A percentile compares a stretch with the other conserved stretches of the same genome.
These are phyloP conservation scores for Sphaerophoria rueppellii DNA, from an alignment of 2,888 invertebrate species.

Conservation along the genomic window DNA sequence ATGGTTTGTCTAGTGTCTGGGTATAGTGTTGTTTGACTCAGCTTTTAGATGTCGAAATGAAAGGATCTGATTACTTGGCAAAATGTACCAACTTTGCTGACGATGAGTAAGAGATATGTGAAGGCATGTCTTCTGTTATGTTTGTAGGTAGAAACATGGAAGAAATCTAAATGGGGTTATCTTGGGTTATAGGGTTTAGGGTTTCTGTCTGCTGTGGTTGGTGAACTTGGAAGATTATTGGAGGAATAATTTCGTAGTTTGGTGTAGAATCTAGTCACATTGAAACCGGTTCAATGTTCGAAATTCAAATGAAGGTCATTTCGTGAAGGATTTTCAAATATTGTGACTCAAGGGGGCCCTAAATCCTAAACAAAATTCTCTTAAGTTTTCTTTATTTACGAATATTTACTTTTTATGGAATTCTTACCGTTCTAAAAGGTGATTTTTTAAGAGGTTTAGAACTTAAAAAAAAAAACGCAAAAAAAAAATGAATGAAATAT, in stretches of 20 bases:
- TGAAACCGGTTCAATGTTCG: slow-evolving; percentile 34
- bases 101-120: slow-evolving; percentile 45
- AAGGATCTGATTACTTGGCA: slow-evolving; percentile 69
- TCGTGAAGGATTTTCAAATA: background rate
- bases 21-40: slow-evolving; percentile 28
- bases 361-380: no score
- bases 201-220: slow-evolving; percentile 38
- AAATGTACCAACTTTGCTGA: slow-evolving; percentile 5
- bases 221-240: background rate
- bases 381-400: no score
- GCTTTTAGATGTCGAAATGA: slow-evolving; percentile 18
- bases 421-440: no score
- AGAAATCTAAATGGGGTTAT: slow-evolving; percentile 40
- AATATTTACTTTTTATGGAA: no score
- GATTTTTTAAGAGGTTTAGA: no score
- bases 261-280: background rate
- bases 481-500: no score
- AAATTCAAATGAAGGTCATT: slow-evolving; percentile 22
- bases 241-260: background rate
- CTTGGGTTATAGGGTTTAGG: slow-evolving; percentile 47
- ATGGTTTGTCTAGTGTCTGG: background rate
- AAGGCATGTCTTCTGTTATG: background rate
- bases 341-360: background rate
- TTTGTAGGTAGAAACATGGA: slow-evolving; percentile 3
- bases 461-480: no score